These are phyloP conservation scores for Meda fulgida DNA, from an alignment of 2,797 vertebrate genomes.

Conservation along the genomic window DNA sequence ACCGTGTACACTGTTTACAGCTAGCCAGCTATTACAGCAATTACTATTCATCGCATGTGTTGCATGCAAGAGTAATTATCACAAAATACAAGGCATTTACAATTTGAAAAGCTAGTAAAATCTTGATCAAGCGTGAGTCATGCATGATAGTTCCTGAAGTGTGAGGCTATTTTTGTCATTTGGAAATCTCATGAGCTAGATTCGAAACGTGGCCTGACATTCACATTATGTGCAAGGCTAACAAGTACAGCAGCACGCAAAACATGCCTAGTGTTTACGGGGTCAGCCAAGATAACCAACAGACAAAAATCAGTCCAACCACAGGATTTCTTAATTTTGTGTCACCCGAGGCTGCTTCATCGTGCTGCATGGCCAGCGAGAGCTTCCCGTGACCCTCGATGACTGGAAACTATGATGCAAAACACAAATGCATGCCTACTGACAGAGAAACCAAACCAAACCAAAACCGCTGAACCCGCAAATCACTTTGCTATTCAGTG, in stretches of 20 bases:
- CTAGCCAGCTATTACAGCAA: slow-evolving; percentile 8
- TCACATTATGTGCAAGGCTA: neutral
- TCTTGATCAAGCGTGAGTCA: slow-evolving; percentile 21
- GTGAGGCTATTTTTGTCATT: slow-evolving; percentile 32
- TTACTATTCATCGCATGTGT: slow-evolving; percentile 15
- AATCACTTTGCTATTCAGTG: slow-evolving; percentile 2
- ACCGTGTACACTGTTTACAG: slow-evolving; percentile 12
- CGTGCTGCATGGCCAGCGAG: neutral
- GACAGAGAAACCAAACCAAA: slow-evolving; percentile 14
- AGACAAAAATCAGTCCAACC: slow-evolving; percentile 68
- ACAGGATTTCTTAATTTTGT: slow-evolving; percentile 78
- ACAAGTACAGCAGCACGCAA: neutral
- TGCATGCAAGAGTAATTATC: slow-evolving; percentile 49
- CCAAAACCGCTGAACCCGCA: slow-evolving; percentile 12
- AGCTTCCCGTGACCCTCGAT: slow-evolving; percentile 25
- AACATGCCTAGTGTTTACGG: neutral
- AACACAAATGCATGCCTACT: neutral
- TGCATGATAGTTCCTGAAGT: slow-evolving; percentile 37
- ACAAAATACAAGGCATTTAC: slow-evolving; percentile 41
- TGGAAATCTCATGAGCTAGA: slow-evolving; percentile 21
- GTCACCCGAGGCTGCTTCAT: slow-evolving; percentile 33
- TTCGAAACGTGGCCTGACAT: neutral
- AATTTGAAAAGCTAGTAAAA: slow-evolving; percentile 36
- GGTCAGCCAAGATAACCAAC: slow-evolving; percentile 61
- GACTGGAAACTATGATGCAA: slow-evolving; percentile 34